Conservation (phyloP, 2,113 vertebrate species). For the Paramisgurnus dabryanus region DNA sequence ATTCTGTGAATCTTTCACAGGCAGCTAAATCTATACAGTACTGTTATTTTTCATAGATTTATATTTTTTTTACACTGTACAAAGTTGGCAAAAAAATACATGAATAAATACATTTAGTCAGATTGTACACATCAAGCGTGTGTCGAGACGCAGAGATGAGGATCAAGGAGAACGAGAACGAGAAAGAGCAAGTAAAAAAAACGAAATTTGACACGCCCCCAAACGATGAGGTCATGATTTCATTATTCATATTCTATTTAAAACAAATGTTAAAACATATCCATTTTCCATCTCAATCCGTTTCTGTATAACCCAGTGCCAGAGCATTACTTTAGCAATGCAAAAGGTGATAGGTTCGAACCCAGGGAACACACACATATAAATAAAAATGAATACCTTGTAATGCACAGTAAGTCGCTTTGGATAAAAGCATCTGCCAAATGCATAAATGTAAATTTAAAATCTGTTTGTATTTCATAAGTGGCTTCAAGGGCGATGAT, state of each 20-base stretch:
- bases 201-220: background rate
- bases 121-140: conserved; percentile 77
- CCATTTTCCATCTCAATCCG: background rate
- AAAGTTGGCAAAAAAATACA: conserved; percentile 82
- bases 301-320: background rate
- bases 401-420: too few species aligned
- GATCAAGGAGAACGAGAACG: conserved; percentile 63
- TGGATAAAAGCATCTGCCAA: too few species aligned
- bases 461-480: background rate
- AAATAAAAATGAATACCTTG: too few species aligned
- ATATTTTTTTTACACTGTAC: conserved; percentile 85
- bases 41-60: conserved; percentile 79
- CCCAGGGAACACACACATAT: too few species aligned
- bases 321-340: too few species aligned
- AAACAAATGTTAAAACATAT: background rate
- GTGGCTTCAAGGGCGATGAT: background rate
- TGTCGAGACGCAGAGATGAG: conserved; percentile 71
- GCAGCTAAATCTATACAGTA: conserved; percentile 85
- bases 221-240: background rate
- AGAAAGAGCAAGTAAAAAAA: conserved; percentile 50
- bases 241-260: background rate
- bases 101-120: conserved; percentile 77
- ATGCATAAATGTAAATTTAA: background rate
- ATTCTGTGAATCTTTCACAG: conserved; percentile 78
- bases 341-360: too few species aligned